Conservation (phyloP, 2,888 invertebrate genomes). For the Drosophila anceps region DNA sequence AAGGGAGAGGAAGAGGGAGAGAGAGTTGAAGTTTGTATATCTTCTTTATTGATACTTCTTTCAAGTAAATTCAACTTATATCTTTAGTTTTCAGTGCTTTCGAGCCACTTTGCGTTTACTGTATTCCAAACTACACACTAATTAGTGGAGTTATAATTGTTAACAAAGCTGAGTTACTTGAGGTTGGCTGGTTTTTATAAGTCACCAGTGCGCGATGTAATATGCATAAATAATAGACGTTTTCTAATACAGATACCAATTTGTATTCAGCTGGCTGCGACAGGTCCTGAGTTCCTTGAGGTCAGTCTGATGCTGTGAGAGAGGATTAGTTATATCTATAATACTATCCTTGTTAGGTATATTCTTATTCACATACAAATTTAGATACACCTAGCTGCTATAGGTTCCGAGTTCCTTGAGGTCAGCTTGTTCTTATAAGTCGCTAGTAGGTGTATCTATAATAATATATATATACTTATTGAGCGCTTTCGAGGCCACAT, state of each 20-base stretch:
- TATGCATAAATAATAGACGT: neutral
- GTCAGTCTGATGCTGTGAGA: neutral
- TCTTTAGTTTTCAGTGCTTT: no score
- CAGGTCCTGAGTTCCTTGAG: neutral
- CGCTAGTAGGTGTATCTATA: neutral
- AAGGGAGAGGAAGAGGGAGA: neutral
- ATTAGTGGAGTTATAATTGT: no score
- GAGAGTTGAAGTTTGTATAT: neutral
- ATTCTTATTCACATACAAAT: no score
- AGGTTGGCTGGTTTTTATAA: neutral
- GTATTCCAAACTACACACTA: neutral
- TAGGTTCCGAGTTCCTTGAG: neutral
- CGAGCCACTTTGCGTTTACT: neutral
- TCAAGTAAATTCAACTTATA: neutral
- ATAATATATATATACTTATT: neutral
- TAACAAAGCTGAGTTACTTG: neutral
- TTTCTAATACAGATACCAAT: neutral
- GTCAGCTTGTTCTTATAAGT: no score
- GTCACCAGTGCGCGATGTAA: neutral
- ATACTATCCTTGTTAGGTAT: neutral
- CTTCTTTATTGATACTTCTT: neutral
- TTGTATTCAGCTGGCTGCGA: neutral
- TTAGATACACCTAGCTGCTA: neutral
- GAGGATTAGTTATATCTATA: neutral
- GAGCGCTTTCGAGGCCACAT: rapidly evolving